A percentile compares a stretch with the other conserved stretches of the same genome.
These are phyloP conservation scores for Byasa hedistus DNA, from an alignment of 2,888 invertebrate species.

Conservation along the genomic window DNA sequence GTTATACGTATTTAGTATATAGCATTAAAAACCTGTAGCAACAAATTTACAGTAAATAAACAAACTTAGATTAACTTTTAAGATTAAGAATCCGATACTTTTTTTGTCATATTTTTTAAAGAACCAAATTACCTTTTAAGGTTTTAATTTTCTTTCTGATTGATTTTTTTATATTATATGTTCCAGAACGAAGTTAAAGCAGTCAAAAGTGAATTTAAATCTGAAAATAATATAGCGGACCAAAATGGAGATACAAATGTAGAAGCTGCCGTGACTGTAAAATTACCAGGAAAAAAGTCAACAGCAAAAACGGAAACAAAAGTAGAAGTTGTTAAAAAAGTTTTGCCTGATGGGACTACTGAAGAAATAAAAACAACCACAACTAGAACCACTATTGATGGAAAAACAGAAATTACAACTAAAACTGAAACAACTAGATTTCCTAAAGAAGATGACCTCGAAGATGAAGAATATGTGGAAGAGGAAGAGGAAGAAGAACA, in stretches of 20 bases:
- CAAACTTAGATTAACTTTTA: not conserved
- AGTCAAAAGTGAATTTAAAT: slow-evolving; percentile 55
- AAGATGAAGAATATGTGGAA: slow-evolving; percentile 45
- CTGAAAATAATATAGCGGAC: slow-evolving; percentile 53
- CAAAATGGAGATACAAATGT: slow-evolving; percentile 59
- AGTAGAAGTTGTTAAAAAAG: slow-evolving; percentile 65
- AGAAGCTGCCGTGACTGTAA: slow-evolving; percentile 63
- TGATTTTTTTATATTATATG: slow-evolving; percentile 19
- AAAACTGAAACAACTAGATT: slow-evolving; percentile 67
- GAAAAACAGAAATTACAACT: slow-evolving; percentile 67
- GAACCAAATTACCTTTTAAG: not conserved
- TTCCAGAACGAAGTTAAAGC: slow-evolving; percentile 67
- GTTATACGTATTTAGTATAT: slow-evolving; percentile 64
- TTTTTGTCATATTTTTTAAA: not conserved
- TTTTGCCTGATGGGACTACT: slow-evolving; percentile 63
- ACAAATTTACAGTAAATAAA: not conserved
- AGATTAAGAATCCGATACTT: not conserved
- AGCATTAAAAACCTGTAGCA: slow-evolving; percentile 55
- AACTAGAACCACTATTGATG: slow-evolving; percentile 69
- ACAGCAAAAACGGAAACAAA: slow-evolving; percentile 70
- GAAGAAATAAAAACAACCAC: slow-evolving; percentile 71
- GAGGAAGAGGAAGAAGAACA: slow-evolving; percentile 57
- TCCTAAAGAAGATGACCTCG: slow-evolving; percentile 57
- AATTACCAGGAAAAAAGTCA: slow-evolving; percentile 64
- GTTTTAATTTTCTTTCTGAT: slow-evolving; percentile 2